Base-by-base conservation (phyloP, 1,140 invertebrate genomes). In the Brachionus plicatilis region DNA sequence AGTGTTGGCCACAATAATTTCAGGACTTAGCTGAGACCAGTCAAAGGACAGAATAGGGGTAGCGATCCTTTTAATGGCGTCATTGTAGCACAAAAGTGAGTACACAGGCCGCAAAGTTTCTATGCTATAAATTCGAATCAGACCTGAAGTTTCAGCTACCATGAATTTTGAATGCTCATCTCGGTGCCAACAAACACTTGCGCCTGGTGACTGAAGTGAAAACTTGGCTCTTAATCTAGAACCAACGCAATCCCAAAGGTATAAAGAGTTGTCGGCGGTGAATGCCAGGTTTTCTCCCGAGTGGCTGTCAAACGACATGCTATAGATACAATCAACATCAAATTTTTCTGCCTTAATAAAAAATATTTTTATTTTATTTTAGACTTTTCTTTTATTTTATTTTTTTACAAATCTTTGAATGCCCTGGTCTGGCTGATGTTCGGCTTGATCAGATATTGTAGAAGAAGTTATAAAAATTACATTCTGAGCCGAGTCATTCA, bases 321-420 rank as follows among this genome's bases (percentile, higher is more conserved):
- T 76, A 50, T 76, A 76, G 12, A 76, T 76, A 29, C 72, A 76
- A 50, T 76, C 72, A 14, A 76, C 72, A 50, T 76, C 72, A 50
- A 76, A 76, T 76, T 76, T 76, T 47, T 76, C 72, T 2, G 3
- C 24, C 72, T 76, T 53, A 14, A 17, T 43, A 37, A 37, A 37
- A 37, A 0, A 37, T 2, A 33, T 33, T 33, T 2, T 33, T 33
- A 5, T 7, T 37, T n/a, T 43, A 72, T n/a, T 72, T 41, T 20
- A n/a, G 33, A 37, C 6, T 7, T 20, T 33, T 11, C 0, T 14
- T 72, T 72, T 12, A 41, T 29, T 41, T 37, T 41, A 17, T 43
- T 43, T 75, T 45, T 24, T 27, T 76, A 76, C 72, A 50, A 33
- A 14, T 27, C 12, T 20, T 47, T 76, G 72, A 50, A 76, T 50